Conservation (phyloP, 2,888 invertebrate genomes). For the Platycnemis pennipes region DNA sequence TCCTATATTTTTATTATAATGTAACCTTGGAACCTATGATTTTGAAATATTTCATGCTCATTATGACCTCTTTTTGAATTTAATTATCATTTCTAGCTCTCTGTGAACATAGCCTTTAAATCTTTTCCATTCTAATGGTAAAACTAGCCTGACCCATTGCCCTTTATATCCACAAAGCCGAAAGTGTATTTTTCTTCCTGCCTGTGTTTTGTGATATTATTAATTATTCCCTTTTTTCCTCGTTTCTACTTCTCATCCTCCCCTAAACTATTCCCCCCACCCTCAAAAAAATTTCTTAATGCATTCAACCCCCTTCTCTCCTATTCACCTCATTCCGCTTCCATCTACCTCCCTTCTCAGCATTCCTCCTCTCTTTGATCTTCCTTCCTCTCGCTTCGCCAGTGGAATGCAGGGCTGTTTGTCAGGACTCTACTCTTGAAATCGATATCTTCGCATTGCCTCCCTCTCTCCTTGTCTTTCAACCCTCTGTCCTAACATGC, state of each 20-base stretch:
- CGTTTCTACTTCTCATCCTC: background rate
- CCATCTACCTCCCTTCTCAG: background rate
- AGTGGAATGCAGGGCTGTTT: conserved; percentile 66
- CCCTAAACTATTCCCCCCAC: background rate
- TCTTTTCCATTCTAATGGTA: background rate
- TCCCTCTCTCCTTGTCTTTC: conserved; percentile 40
- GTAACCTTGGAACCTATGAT: too few species aligned
- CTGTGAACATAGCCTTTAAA: background rate
- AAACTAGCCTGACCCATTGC: background rate
- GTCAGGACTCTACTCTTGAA: conserved; percentile 67
- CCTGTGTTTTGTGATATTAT: background rate
- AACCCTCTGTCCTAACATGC: background rate
- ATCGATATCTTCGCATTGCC: conserved; percentile 57
- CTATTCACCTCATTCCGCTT: background rate
- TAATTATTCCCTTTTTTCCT: background rate
- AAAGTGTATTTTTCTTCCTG: background rate
- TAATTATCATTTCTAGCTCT: background rate
- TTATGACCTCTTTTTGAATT: background rate
- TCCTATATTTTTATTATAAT: too few species aligned
- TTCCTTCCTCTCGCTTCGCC: conserved; percentile 51
- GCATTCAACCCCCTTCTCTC: background rate
- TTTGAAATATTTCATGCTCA: too few species aligned
- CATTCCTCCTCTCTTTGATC: conserved; percentile 57
- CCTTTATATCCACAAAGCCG: too few species aligned
- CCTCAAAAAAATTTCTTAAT: background rate